A percentile compares a stretch with the other conserved stretches of the same genome.
phyloP scores from a whole-genome alignment of 2,797 vertebrate species.

The Megaceryle alcyon region DNA sequence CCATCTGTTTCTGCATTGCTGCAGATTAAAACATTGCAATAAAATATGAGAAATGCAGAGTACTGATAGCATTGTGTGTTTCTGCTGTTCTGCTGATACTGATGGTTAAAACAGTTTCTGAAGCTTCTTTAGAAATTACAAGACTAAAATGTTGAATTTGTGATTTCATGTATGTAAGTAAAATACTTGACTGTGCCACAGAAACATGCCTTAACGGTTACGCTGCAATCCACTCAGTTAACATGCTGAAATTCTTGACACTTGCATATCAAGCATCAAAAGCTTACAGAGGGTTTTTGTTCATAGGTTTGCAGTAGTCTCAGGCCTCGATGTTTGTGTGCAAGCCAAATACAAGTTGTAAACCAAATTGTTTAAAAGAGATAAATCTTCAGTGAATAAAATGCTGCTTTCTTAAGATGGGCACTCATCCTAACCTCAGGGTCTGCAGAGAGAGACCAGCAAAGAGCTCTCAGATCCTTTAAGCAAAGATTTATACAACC shows the following conservation, averaged over 20 bases:
- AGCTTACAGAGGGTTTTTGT: not conserved
- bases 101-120: not conserved
- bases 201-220: not conserved
- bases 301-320: not conserved
- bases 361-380: not conserved
- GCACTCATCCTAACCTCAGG: not conserved
- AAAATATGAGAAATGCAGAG: not conserved
- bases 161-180: not conserved
- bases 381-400: not conserved
- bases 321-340: not conserved
- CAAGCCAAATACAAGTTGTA: not conserved
- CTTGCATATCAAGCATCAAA: not conserved
- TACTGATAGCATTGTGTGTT: not conserved
- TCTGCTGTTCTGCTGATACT: not conserved
- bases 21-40: constrained; percentile 4
- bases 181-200: not conserved
- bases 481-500: not conserved
- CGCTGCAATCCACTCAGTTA: not conserved
- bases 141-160: not conserved
- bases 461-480: not conserved
- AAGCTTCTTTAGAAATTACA: not conserved
- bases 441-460: not conserved
- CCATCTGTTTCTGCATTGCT: constrained; percentile 95
- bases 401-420: not conserved
- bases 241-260: not conserved